Percentiles rank a stretch among this genome's conserved stretches.
Conservation (phyloP, 2,888 invertebrate species). For the Oxytorus armatus region DNA sequence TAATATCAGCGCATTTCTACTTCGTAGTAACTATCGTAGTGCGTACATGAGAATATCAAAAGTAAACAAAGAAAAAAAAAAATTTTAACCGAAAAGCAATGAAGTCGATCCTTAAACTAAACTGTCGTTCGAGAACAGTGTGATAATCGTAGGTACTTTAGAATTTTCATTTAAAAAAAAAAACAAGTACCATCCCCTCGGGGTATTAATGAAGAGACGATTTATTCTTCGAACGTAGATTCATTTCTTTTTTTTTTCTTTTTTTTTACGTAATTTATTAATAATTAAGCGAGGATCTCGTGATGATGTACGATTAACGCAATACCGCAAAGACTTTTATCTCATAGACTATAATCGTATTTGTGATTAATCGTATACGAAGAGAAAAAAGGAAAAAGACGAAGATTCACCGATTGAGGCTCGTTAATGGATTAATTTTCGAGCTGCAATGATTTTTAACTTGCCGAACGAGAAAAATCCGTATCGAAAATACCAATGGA, state of each 20-base stretch:
- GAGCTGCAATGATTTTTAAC: too few species aligned
- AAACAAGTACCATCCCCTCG: too few species aligned
- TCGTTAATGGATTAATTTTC: too few species aligned
- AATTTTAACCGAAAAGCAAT: constrained; percentile 75
- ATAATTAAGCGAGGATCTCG: constrained; percentile 30
- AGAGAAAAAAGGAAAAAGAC: not conserved
- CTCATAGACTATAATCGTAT: too few species aligned
- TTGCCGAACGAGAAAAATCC: too few species aligned
- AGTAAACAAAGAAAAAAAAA: constrained; percentile 20
- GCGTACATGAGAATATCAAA: constrained; percentile 67
- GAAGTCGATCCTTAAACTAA: constrained; percentile 66
- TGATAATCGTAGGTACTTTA: constrained; percentile 76
- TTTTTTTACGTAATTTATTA: too few species aligned
- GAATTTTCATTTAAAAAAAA: constrained; percentile 50
- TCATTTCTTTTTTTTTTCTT: constrained; percentile 22
- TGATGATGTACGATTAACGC: constrained; percentile 52
- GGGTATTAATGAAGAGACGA: constrained; percentile 29
- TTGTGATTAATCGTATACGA: too few species aligned
- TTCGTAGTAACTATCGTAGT: constrained; percentile 27
- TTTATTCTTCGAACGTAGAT: constrained; percentile 27
- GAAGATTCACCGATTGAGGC: constrained; percentile 3
- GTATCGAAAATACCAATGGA: too few species aligned
- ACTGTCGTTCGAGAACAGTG: constrained; percentile 69
- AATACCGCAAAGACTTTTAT: constrained; percentile 5
- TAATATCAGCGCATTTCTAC: constrained; percentile 28